Conservation (phyloP, 30 jellyfish, hydroid and myxozoan species). For the Aurelia aurita complex sp. Pacific region DNA sequence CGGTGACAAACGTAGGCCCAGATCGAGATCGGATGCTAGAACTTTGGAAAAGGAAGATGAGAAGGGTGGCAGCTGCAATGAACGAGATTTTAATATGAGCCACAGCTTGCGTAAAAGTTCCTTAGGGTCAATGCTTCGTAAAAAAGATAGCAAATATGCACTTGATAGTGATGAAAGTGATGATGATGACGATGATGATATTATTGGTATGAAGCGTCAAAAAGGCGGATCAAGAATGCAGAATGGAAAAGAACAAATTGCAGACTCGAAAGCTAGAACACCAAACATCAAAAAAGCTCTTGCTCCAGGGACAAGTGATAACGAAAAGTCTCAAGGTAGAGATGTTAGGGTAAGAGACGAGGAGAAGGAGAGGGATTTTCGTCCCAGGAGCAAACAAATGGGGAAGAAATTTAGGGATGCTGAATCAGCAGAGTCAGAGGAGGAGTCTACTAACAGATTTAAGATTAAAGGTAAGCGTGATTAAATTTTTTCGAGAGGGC, state of each 20-base stretch:
- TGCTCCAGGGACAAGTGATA: no score
- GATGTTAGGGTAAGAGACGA: neutral
- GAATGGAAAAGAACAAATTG: neutral
- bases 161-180: neutral
- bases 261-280: neutral
- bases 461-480: constrained; percentile 24
- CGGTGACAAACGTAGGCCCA: neutral
- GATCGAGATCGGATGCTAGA: constrained; percentile 31
- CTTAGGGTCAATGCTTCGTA: no score
- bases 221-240: neutral
- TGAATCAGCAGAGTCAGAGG: neutral
- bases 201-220: constrained; percentile 15
- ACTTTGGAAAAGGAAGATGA: neutral
- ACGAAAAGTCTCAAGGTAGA: neutral
- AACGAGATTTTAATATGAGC: no score
- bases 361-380: neutral
- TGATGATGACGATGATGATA: constrained; percentile 28
- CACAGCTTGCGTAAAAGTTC: no score
- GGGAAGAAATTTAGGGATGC: neutral
- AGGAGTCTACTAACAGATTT: constrained; percentile 15
- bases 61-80: neutral
- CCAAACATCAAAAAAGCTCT: no score
- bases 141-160: no score
- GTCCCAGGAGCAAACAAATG: neutral
- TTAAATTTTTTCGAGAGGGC: neutral